phyloP scores from a whole-genome alignment of 1,140 invertebrate species.

The Heliothis virescens region DNA sequence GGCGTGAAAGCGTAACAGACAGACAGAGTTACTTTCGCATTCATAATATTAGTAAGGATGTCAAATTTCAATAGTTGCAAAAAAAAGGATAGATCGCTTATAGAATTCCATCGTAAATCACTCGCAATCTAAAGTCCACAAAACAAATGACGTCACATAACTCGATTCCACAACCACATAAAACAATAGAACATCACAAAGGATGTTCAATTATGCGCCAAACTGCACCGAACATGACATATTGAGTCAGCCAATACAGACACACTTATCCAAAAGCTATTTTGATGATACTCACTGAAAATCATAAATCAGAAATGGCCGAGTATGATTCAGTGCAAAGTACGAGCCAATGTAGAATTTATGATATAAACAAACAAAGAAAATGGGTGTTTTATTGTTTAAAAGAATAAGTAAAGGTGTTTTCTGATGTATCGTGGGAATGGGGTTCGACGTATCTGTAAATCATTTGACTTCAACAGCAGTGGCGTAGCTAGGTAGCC shows the following conservation, averaged over 20 bases:
- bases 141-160: not conserved
- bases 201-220: slow-evolving; percentile 16
- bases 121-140: not conserved
- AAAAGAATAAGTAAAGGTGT: not conserved
- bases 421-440: slow-evolving; percentile 12
- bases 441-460: not conserved
- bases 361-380: slow-evolving; percentile 35
- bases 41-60: too few species aligned
- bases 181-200: slow-evolving; percentile 13
- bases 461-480: slow-evolving; percentile 4
- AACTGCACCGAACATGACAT: slow-evolving; percentile 27
- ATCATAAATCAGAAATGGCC: slow-evolving; percentile 23
- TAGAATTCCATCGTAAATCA: too few species aligned
- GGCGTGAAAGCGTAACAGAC: too few species aligned
- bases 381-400: slow-evolving; percentile 32
- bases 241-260: slow-evolving; percentile 3
- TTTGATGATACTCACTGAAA: slow-evolving; percentile 16
- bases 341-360: slow-evolving; percentile 12
- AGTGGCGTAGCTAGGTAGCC: too few species aligned
- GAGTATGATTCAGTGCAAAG: slow-evolving; percentile 29
- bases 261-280: slow-evolving; percentile 23
- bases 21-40: too few species aligned
- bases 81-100: too few species aligned
- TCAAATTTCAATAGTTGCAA: too few species aligned
- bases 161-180: not conserved